phyloP scores from a whole-genome alignment of 2,113 vertebrate species.

The Turnix velox region DNA sequence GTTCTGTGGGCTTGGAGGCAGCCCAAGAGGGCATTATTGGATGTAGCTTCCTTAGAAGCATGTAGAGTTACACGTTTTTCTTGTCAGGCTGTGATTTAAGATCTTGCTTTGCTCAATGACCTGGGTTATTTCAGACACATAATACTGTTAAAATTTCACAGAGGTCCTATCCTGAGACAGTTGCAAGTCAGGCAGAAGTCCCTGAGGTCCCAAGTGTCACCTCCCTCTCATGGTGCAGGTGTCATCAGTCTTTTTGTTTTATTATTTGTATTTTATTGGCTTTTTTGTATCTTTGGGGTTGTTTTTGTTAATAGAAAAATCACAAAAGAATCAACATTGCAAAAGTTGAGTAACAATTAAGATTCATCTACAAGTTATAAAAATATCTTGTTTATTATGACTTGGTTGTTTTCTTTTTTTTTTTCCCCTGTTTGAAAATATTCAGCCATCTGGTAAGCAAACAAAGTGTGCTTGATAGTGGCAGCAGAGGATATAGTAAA shows the following conservation, averaged over 20 bases:
- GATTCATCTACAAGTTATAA: background rate
- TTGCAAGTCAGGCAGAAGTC: background rate
- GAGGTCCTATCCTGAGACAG: background rate
- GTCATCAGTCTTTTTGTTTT: background rate
- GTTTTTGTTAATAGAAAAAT: background rate
- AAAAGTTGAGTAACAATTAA: background rate
- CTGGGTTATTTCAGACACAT: background rate
- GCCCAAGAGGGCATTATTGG: background rate
- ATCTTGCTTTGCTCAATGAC: background rate
- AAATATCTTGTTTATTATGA: background rate
- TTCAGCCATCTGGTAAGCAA: slow-evolving; percentile 28
- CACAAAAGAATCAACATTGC: background rate
- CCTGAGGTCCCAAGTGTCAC: background rate
- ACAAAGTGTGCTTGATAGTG: background rate
- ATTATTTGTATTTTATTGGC: background rate
- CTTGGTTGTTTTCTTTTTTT: background rate
- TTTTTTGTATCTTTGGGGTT: too few species aligned
- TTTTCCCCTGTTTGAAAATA: slow-evolving; percentile 1
- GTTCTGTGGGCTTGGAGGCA: background rate
- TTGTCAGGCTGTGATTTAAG: background rate
- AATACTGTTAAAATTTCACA: background rate
- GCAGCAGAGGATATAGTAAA: background rate
- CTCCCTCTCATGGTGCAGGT: background rate
- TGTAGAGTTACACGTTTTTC: background rate
- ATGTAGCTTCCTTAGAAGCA: background rate